Percentiles rank a stretch among this genome's conserved stretches.
Conservation (phyloP, 2,888 invertebrate species). For the Cephus sareptanus region DNA sequence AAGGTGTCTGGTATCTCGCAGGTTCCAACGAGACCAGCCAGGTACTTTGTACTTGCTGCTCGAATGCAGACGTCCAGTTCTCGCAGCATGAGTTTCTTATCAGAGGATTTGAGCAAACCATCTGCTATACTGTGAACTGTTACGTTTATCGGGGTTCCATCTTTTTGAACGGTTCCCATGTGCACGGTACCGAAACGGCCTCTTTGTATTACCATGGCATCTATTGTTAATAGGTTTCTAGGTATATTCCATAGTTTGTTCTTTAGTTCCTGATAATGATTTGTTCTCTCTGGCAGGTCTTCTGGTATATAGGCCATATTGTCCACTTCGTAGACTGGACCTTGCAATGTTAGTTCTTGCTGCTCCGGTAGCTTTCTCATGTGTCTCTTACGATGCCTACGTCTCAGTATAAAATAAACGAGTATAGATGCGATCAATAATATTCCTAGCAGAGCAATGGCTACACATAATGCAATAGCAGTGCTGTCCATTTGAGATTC, state of each 20-base stretch:
- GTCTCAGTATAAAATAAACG: constrained; percentile 72
- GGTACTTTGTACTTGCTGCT: constrained; percentile 77
- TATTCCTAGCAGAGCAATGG: constrained; percentile 77
- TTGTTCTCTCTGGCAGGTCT: constrained; percentile 73
- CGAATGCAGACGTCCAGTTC: constrained; percentile 80
- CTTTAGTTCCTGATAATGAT: constrained; percentile 80
- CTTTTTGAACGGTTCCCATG: constrained; percentile 75
- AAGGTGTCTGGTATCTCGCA: constrained; percentile 82
- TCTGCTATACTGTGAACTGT: constrained; percentile 77
- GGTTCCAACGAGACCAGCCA: constrained; percentile 81
- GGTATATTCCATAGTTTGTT: constrained; percentile 81
- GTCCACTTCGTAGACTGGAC: constrained; percentile 83
- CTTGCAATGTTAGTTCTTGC: constrained; percentile 80
- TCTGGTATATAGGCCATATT: constrained; percentile 83
- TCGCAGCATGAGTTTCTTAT: constrained; percentile 72
- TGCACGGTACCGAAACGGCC: constrained; percentile 85
- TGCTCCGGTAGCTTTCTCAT: constrained; percentile 70
- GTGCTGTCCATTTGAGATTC: constrained; percentile 35
- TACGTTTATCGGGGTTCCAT: constrained; percentile 69
- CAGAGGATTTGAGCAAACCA: constrained; percentile 68
- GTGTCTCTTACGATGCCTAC: constrained; percentile 63
- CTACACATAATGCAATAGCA: constrained; percentile 69
- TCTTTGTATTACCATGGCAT: constrained; percentile 76
- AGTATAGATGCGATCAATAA: constrained; percentile 75
- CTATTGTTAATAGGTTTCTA: constrained; percentile 77